These are phyloP conservation scores for Antechinus flavipes DNA, from an alignment of 2,113 vertebrate genomes.

Conservation along the genomic window DNA sequence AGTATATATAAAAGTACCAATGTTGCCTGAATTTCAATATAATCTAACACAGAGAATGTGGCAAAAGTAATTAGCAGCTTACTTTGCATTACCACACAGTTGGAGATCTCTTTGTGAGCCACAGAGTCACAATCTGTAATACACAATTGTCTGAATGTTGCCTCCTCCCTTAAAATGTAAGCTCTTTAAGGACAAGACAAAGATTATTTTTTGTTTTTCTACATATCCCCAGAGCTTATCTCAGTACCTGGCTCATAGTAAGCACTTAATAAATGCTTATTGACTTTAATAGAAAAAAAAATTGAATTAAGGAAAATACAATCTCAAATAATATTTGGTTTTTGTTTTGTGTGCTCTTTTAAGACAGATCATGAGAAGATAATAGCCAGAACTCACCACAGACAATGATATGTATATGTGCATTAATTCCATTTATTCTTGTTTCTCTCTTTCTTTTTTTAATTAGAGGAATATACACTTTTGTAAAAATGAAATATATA, in stretches of 20 bases:
- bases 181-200: neutral
- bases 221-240: neutral
- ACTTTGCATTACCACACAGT: neutral
- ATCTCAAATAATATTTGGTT: neutral
- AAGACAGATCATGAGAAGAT: neutral
- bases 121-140: neutral
- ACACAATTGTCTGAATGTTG: neutral
- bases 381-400: neutral
- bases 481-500: neutral
- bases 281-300: too few species aligned
- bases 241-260: neutral
- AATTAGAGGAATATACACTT: neutral
- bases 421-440: neutral
- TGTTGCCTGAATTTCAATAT: neutral
- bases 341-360: neutral
- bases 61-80: neutral
- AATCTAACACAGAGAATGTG: neutral
- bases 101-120: neutral
- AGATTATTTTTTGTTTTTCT: neutral
- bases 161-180: neutral
- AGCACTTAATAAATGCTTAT: too few species aligned
- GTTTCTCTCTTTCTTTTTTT: neutral
- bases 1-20: neutral
- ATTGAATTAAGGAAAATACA: neutral
- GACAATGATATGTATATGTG: neutral